Evolutionary conservation across 1,140 invertebrate species (phyloP).

Genomic region (Drosophila bifasciata): DNA sequence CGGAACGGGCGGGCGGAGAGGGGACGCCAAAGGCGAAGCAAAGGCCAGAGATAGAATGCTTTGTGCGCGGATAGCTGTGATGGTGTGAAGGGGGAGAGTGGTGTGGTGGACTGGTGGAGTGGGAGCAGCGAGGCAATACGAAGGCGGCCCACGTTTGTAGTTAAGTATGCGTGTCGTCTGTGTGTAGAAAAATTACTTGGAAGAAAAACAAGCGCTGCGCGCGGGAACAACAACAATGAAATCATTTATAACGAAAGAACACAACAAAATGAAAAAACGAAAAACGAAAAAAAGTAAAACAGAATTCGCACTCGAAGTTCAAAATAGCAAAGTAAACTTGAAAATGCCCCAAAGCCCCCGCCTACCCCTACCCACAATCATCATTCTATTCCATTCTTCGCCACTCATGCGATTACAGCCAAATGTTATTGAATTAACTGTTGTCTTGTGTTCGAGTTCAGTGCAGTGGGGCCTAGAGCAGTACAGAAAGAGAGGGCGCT

Average conservation of each 20-base stretch:
- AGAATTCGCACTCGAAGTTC: conserved; percentile 24
- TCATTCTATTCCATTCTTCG: too few relatives aligned
- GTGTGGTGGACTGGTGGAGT: too few relatives aligned
- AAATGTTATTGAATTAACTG: too few relatives aligned
- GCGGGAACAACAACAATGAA: conserved; percentile 67
- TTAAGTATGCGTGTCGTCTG: conserved; percentile 22
- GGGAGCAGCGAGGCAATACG: not conserved
- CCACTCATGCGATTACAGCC: not conserved
- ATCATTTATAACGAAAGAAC: conserved; percentile 71
- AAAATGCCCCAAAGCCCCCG: not conserved
- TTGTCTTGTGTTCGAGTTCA: too few relatives aligned
- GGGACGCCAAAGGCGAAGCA: conserved; percentile 18
- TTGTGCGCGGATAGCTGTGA: conserved; percentile 34
- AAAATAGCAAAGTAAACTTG: conserved; percentile 10
- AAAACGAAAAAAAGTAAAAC: conserved; percentile 10
- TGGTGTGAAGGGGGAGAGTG: not conserved
- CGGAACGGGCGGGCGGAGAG: not conserved
- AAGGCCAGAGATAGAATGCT: conserved; percentile 56
- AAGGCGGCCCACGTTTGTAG: conserved; percentile 73
- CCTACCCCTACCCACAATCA: not conserved
- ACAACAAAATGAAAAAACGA: conserved; percentile 27
- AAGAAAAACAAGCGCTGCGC: conserved; percentile 57
- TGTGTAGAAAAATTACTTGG: conserved; percentile 75
- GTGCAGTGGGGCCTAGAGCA: not conserved
- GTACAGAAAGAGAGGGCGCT: not conserved